A percentile compares a stretch with the other conserved stretches of the same genome.
These are phyloP conservation scores for Scolopax bukidnonensis DNA, from an alignment of 2,797 vertebrate species.

Conservation along the genomic window DNA sequence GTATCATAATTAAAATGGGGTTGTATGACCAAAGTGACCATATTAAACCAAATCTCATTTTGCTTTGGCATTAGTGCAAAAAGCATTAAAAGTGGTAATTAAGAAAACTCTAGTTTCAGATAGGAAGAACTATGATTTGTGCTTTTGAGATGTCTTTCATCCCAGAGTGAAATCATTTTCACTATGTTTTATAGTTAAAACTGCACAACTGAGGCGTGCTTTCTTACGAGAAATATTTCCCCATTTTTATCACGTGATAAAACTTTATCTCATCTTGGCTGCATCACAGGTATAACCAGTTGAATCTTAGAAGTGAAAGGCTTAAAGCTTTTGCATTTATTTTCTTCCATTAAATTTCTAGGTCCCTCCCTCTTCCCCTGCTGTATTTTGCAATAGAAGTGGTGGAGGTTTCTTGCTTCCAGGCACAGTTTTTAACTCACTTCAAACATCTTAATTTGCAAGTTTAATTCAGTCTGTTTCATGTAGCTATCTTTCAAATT, in stretches of 20 bases:
- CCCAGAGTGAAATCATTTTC: neutral
- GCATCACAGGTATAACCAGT: neutral
- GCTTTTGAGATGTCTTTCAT: neutral
- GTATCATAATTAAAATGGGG: neutral
- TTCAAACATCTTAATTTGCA: slow-evolving; percentile 60
- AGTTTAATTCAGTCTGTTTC: slow-evolving; percentile 50
- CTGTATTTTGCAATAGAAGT: neutral
- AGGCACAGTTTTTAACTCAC: slow-evolving; percentile 46
- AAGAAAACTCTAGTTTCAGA: neutral
- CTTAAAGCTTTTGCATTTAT: neutral
- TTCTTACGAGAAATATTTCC: neutral
- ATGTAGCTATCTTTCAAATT: slow-evolving; percentile 56
- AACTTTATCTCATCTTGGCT: neutral
- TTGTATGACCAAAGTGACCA: neutral
- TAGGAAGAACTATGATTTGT: neutral
- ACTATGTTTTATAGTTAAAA: neutral
- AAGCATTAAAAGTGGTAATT: neutral
- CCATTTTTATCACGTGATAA: neutral
- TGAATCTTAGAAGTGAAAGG: neutral
- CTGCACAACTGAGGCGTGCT: neutral
- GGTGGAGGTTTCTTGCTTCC: slow-evolving; percentile 34
- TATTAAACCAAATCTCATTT: neutral
- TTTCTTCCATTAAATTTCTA: neutral
- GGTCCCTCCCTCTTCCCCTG: neutral
- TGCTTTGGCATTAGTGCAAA: neutral